Percentiles rank a stretch among this genome's conserved stretches.
Conservation (phyloP, 1,140 invertebrate genomes). For the Gonatopus flavifemur region DNA sequence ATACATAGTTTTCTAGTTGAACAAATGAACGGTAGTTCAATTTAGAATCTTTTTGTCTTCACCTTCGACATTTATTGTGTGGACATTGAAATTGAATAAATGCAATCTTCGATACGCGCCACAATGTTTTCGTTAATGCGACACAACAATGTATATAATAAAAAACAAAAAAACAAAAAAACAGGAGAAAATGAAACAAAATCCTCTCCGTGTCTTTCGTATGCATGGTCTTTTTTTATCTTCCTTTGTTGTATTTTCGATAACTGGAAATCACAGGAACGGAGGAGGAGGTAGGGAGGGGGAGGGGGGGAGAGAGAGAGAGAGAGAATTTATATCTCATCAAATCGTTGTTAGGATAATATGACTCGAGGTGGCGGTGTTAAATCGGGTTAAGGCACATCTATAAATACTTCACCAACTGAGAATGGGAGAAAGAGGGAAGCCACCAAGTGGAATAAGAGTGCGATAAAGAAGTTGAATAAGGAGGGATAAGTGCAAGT, state of each 20-base stretch:
- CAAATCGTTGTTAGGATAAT: constrained; percentile 46
- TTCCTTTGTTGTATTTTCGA: constrained; percentile 36
- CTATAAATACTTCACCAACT: constrained; percentile 52
- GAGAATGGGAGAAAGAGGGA: constrained; percentile 22
- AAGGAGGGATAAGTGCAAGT: constrained; percentile 13
- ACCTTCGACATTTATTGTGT: no score
- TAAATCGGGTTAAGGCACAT: constrained; percentile 58
- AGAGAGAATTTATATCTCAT: constrained; percentile 32
- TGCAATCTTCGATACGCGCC: no score
- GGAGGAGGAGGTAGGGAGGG: neutral
- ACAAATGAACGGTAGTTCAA: no score
- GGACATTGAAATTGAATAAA: no score
- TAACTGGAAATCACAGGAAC: constrained; percentile 4
- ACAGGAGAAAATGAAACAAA: neutral
- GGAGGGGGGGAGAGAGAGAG: neutral
- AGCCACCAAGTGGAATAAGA: constrained; percentile 6
- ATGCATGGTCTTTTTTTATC: no score
- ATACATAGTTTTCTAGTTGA: no score
- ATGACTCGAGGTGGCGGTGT: constrained; percentile 43
- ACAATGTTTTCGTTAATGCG: no score
- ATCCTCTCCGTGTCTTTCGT: constrained; percentile 22
- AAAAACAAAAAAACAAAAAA: neutral
- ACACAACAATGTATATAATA: neutral
- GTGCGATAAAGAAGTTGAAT: constrained; percentile 13
- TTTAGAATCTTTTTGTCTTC: no score